phyloP scores from a whole-genome alignment of 1,140 invertebrate species.

The Leguminivora glycinivorella region DNA sequence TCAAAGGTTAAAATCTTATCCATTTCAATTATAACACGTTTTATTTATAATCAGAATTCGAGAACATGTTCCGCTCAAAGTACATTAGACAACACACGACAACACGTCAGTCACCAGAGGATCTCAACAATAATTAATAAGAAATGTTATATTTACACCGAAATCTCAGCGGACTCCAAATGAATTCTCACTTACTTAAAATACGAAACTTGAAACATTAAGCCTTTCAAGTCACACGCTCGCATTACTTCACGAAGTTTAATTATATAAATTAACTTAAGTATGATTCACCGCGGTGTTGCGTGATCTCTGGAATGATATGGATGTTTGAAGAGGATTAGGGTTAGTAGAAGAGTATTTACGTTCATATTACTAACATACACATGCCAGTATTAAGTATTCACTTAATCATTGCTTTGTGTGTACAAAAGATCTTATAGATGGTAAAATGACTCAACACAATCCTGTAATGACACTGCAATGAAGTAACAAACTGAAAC shows the following conservation, averaged over 20 bases:
- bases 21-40: not conserved
- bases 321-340: not conserved
- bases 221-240: conserved; percentile 12
- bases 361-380: too few relatives aligned
- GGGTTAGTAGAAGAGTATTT: too few relatives aligned
- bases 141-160: not conserved
- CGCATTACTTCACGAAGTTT: not conserved
- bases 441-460: too few relatives aligned
- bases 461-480: too few relatives aligned
- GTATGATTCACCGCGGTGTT: not conserved
- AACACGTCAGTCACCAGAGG: not conserved
- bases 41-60: not conserved
- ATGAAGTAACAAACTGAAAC: too few relatives aligned
- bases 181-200: conserved; percentile 14
- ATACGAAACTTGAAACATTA: conserved; percentile 11
- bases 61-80: not conserved
- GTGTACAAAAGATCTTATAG: too few relatives aligned
- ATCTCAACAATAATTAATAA: conserved; percentile 1
- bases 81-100: too few relatives aligned
- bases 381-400: too few relatives aligned
- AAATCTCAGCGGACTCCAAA: not conserved
- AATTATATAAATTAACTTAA: conserved; percentile 22
- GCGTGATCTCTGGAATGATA: not conserved
- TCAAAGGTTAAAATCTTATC: too few relatives aligned
- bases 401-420: too few relatives aligned